Evolutionary conservation across 2,888 invertebrate species (phyloP), one percentile per base, ranked within the genome.

Genomic region (Isoperla grammatica): DNA sequence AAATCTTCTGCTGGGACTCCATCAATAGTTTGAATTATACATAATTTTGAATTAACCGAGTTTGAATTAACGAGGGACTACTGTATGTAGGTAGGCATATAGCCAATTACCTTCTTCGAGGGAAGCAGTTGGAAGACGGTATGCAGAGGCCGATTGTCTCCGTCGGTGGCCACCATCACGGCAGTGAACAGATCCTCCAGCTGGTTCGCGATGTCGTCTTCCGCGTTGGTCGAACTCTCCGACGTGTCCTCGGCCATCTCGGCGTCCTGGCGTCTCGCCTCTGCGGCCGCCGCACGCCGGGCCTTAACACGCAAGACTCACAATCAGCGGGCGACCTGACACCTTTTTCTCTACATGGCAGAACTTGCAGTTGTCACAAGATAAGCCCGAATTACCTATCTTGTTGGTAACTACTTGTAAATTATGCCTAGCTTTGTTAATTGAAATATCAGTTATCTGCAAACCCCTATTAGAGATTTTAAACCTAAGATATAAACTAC

Each of bases 61-160:
- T n/a, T n/a, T n/a, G n/a, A n/a, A n/a, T n/a, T n/a, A n/a, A n/a
- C n/a, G n/a, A n/a, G n/a, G n/a, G n/a, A n/a, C n/a, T n/a, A n/a
- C n/a, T n/a, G n/a, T n/a, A n/a, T n/a, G n/a, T n/a, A n/a, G n/a
- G n/a, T n/a, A n/a, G n/a, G n/a, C n/a, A n/a, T n/a, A n/a, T n/a
- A n/a, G n/a, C n/a, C 8, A 29, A 29, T 60, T 63, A 84, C 83
- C 70, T 90, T 88, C 73, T 89, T 91, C 0, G 94, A 92, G 0
- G 97, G 97, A 55, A 98, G 79, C 59, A 97, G 81, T 72, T 95
- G 91, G 74, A 98, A 98, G 65, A 87, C 88, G 2, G 86, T 81
- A 72, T 94, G 89, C 4, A 98, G 78, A 0, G 87, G 82, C n/a
- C 96, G 82, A 40, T 87, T 87, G 63, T 81, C 79, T 35, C 82